A percentile compares a stretch with the other conserved stretches of the same genome.
Conservation (phyloP, 2,888 invertebrate species). For the Pharmacophagus antenor region DNA sequence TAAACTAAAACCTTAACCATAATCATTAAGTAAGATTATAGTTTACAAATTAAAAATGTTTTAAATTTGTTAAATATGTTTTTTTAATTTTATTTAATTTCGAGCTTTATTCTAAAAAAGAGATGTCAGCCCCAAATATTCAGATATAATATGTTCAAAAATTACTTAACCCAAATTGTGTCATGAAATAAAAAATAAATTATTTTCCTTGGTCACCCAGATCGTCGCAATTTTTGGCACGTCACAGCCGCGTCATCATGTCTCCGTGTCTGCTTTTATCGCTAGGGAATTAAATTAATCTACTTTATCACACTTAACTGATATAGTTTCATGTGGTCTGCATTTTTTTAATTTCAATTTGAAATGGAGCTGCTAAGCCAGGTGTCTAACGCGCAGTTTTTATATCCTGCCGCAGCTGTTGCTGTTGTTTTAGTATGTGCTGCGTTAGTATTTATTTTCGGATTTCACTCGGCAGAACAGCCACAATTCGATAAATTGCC, state of each 20-base stretch:
- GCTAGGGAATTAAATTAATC: conserved; percentile 74
- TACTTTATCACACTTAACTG: conserved; percentile 73
- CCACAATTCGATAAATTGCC: conserved; percentile 89
- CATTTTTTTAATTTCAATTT: conserved; percentile 49
- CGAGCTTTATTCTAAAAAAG: too few relatives aligned
- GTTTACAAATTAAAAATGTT: too few relatives aligned
- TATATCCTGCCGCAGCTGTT: conserved; percentile 80
- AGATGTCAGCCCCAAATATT: too few relatives aligned
- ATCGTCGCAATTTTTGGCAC: conserved; percentile 73
- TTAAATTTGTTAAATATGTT: too few relatives aligned
- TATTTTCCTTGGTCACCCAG: conserved; percentile 20
- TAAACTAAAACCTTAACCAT: too few relatives aligned
- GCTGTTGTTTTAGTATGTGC: conserved; percentile 86
- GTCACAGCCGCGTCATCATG: conserved; percentile 87
- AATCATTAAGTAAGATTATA: too few relatives aligned
- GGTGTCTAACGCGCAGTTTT: conserved; percentile 79
- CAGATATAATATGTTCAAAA: too few relatives aligned
- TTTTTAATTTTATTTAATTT: too few relatives aligned
- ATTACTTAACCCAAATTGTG: neutral
- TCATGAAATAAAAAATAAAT: neutral
- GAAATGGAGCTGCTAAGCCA: conserved; percentile 83
- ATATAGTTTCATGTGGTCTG: conserved; percentile 71
- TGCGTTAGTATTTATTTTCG: conserved; percentile 88
- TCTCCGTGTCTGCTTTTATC: conserved; percentile 81
- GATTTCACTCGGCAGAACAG: conserved; percentile 89